A percentile compares a stretch with the other conserved stretches of the same genome.
Evolutionary conservation across 2,888 invertebrate genomes (phyloP).

Genomic region (Phyllotreta cruciferae): DNA sequence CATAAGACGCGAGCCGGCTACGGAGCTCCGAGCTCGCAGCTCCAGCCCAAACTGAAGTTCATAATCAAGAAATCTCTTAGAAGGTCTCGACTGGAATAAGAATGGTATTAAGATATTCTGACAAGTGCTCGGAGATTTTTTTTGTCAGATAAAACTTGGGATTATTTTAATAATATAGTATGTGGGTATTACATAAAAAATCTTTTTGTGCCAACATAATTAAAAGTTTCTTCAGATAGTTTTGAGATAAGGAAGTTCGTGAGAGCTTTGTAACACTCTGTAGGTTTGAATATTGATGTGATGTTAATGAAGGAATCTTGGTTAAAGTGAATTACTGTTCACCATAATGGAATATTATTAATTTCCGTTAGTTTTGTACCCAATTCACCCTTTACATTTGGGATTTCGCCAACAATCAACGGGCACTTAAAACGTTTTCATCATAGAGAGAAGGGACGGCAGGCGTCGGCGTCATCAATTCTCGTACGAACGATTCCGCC

Average conservation of each 20-base stretch:
- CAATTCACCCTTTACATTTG: background rate
- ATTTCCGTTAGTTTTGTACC: background rate
- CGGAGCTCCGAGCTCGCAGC: constrained; percentile 8
- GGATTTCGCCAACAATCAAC: background rate
- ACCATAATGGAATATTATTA: no score
- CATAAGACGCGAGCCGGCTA: constrained; percentile 3
- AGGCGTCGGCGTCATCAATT: constrained; percentile 19
- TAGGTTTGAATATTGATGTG: no score
- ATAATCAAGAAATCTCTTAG: constrained; percentile 18
- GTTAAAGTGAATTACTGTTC: no score
- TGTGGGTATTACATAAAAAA: no score
- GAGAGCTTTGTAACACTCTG: no score
- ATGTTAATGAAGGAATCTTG: no score
- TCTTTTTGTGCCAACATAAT: no score
- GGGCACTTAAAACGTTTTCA: constrained; percentile 15
- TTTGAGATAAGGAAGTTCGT: no score
- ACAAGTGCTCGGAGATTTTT: constrained; percentile 14
- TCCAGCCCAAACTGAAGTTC: constrained; percentile 3
- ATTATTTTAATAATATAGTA: constrained; percentile 10
- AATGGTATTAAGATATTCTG: constrained; percentile 19
- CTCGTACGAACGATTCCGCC: constrained; percentile 23
- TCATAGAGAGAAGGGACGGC: constrained; percentile 5
- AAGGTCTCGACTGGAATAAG: constrained; percentile 13
- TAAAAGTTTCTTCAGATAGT: no score
- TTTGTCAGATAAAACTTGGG: constrained; percentile 11